phyloP scores from a whole-genome alignment of 1,140 invertebrate species.

The Aphaenogaster rudis region DNA sequence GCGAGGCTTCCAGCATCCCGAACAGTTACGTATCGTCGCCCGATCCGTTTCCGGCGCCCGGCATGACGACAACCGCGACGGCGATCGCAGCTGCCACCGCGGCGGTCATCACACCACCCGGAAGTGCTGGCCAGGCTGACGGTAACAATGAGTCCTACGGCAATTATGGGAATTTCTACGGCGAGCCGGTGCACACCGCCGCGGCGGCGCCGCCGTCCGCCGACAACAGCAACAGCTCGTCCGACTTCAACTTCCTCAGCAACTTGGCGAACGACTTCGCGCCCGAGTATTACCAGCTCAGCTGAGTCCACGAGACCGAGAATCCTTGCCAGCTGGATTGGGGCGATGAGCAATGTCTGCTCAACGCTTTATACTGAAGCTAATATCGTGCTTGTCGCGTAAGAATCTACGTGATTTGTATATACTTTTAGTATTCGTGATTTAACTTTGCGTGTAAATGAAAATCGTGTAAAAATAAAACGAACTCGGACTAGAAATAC shows the following conservation, averaged over 20 bases:
- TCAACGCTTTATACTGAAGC: slow-evolving; percentile 84
- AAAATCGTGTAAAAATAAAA: slow-evolving; percentile 24
- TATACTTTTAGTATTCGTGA: slow-evolving; percentile 49
- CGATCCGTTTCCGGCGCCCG: slow-evolving; percentile 85
- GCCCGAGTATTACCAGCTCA: slow-evolving; percentile 95
- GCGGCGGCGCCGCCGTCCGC: slow-evolving; percentile 86
- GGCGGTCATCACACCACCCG: slow-evolving; percentile 88
- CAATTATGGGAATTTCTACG: slow-evolving; percentile 91
- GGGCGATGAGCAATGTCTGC: slow-evolving; percentile 84
- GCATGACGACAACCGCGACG: slow-evolving; percentile 87
- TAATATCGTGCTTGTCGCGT: background rate
- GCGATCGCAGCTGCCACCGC: slow-evolving; percentile 88
- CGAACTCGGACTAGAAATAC: background rate
- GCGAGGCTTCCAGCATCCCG: slow-evolving; percentile 86
- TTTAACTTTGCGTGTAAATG: slow-evolving; percentile 23
- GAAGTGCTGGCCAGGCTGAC: slow-evolving; percentile 87
- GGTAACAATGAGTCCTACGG: slow-evolving; percentile 89
- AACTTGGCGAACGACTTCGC: slow-evolving; percentile 96
- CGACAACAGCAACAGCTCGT: slow-evolving; percentile 96
- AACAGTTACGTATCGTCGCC: slow-evolving; percentile 86
- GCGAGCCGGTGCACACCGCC: slow-evolving; percentile 86
- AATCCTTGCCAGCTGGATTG: slow-evolving; percentile 82
- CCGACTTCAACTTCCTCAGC: slow-evolving; percentile 96
- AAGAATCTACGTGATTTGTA: slow-evolving; percentile 62
- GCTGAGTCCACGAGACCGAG: slow-evolving; percentile 85